These are phyloP conservation scores for Daktulosphaira vitifoliae DNA, from an alignment of 1,140 invertebrate species.

Conservation along the genomic window DNA sequence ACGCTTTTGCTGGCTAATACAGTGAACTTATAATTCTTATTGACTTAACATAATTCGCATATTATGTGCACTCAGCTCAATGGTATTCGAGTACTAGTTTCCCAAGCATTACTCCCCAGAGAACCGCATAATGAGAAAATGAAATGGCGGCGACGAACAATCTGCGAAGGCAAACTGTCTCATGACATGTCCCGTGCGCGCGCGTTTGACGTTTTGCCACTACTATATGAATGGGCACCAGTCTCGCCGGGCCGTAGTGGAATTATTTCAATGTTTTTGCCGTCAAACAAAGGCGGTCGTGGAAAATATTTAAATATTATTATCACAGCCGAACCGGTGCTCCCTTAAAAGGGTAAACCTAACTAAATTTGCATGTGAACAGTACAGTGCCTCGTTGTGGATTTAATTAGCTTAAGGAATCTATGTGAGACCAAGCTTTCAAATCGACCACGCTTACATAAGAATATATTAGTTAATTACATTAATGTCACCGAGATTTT, in stretches of 20 bases:
- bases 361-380: too few relatives aligned
- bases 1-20: too few relatives aligned
- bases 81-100: background rate
- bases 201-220: background rate
- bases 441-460: too few relatives aligned
- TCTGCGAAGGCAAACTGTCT: background rate
- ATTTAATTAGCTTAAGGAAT: slow-evolving; percentile 17
- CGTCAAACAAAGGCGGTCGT: background rate
- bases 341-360: background rate
- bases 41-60: too few relatives aligned
- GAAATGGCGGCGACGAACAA: background rate
- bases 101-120: background rate
- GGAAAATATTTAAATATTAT: slow-evolving; percentile 13
- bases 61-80: too few relatives aligned
- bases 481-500: too few relatives aligned
- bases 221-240: background rate
- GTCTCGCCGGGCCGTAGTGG: background rate
- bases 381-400: background rate
- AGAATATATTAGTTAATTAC: too few relatives aligned
- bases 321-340: background rate
- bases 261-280: slow-evolving; percentile 5
- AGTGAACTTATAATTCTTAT: too few relatives aligned
- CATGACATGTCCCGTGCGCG: background rate
- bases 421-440: too few relatives aligned
- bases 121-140: background rate